Base-by-base conservation (phyloP, 2,113 vertebrate genomes). In the Scytalopus superciliaris region DNA sequence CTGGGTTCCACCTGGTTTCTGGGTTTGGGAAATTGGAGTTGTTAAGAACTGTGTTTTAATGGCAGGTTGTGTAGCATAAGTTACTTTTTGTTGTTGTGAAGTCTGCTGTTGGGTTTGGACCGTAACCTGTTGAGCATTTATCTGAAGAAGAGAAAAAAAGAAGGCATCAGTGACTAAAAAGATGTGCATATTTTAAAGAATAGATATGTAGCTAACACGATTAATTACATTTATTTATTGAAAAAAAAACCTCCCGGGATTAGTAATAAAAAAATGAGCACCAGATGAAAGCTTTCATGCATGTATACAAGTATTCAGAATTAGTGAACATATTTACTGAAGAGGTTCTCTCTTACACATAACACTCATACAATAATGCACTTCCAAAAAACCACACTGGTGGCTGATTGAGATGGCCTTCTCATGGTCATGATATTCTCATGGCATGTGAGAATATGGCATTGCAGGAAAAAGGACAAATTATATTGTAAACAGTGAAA, bases 21-120 rank as follows among this genome's bases (percentile, higher is more conserved):
- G 99, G 12, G 98, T 95, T 97, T 98, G 99, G 66, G 98, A 91
- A 80, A 99, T 98, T 19, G 99, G 98, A 9, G 99, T 98, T 39
- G 99, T 98, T 45, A 99, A 98, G 94, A 99, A 99, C 97, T 99
- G 99, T 39, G 99, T 98, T 97, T 99, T 99, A 93, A 99, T 98
- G 87, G 98, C 98, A 4, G 98, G 98, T 90, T 99, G 99, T 31
- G 99, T 94, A 56, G 99, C 93, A 1, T 99, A 99, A 84, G 99
- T 98, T 68, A 99, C 98, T 96, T 99, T 99, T 98, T 99, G 99
- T 90, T 98, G 98, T 95, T 99, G 99, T 35, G 98, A 97, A 1
- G 98, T 92, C 87, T 96, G 94, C 80, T 99, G 98, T 8, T 98
- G 98, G 15, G 98, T 94, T 97, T 99, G 99, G 63, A 99, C 98